Conservation (phyloP, 2,888 invertebrate genomes). For the Archips xylosteana region DNA sequence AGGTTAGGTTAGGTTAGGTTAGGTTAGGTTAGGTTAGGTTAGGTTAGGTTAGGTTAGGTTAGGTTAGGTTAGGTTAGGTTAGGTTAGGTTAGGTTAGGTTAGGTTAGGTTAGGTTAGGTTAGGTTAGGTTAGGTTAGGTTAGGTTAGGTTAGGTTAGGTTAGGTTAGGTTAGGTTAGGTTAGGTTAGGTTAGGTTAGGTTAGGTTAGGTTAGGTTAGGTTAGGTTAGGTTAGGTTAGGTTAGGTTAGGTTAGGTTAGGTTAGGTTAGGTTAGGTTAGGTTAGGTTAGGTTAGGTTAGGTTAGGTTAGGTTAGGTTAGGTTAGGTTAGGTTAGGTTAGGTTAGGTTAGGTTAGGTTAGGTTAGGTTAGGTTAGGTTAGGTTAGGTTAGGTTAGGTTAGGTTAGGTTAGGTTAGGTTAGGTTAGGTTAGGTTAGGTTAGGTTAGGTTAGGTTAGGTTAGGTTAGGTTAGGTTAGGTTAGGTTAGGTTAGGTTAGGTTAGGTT, state of each 20-base stretch:
- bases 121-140: conserved; percentile 29
- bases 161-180: conserved; percentile 36
- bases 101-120: conserved; percentile 33
- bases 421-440: conserved; percentile 46
- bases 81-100: conserved; percentile 38
- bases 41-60: conserved; percentile 43
- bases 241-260: conserved; percentile 35
- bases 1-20: conserved; percentile 44
- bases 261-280: conserved; percentile 44
- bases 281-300: conserved; percentile 45
- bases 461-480: conserved; percentile 46
- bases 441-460: conserved; percentile 40
- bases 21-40: conserved; percentile 44
- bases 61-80: conserved; percentile 19
- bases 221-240: conserved; percentile 38
- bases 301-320: conserved; percentile 44
- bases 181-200: conserved; percentile 10
- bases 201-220: conserved; percentile 31
- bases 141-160: conserved; percentile 25
- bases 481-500: conserved; percentile 45
- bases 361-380: conserved; percentile 41
- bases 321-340: conserved; percentile 44
- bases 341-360: conserved; percentile 42
- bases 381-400: conserved; percentile 24
- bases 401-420: conserved; percentile 38